A percentile compares a stretch with the other conserved stretches of the same genome.
Conservation (phyloP, 2,113 vertebrate species). For the Symphodus melops region DNA sequence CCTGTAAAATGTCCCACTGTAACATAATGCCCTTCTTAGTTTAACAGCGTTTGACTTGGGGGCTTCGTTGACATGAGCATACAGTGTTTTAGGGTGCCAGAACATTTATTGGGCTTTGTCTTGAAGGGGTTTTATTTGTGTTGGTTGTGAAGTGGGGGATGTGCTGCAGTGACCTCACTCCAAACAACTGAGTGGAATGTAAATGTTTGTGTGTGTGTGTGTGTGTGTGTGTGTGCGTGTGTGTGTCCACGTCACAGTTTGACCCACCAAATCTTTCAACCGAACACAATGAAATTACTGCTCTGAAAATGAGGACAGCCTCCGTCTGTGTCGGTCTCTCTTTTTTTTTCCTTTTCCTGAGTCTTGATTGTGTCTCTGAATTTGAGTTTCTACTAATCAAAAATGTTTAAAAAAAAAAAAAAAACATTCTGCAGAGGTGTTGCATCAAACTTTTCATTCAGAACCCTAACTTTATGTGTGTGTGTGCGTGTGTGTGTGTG, state of each 20-base stretch:
- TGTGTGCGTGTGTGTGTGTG: background rate
- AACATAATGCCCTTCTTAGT: too few relatives aligned
- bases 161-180: slow-evolving; percentile 23
- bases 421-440: background rate
- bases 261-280: slow-evolving; percentile 62
- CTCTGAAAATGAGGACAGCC: slow-evolving; percentile 42
- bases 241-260: slow-evolving; percentile 59
- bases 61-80: background rate
- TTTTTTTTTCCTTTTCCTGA: background rate
- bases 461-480: background rate
- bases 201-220: background rate
- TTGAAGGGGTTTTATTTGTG: slow-evolving; percentile 1
- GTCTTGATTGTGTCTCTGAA: slow-evolving; percentile 4
- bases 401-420: too few relatives aligned
- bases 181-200: slow-evolving; percentile 45
- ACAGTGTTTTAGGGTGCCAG: background rate
- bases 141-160: slow-evolving; percentile 14
- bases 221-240: slow-evolving; percentile 5
- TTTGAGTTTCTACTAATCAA: background rate
- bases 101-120: background rate
- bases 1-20: background rate
- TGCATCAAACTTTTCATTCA: background rate
- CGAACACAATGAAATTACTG: slow-evolving; percentile 60
- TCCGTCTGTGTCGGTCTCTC: slow-evolving; percentile 10
- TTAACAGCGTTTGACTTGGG: too few relatives aligned